Percentiles rank a stretch among this genome's conserved stretches.
These are phyloP conservation scores for Anarhynchus alexandrinus DNA, from an alignment of 2,113 vertebrate species.

Conservation along the genomic window DNA sequence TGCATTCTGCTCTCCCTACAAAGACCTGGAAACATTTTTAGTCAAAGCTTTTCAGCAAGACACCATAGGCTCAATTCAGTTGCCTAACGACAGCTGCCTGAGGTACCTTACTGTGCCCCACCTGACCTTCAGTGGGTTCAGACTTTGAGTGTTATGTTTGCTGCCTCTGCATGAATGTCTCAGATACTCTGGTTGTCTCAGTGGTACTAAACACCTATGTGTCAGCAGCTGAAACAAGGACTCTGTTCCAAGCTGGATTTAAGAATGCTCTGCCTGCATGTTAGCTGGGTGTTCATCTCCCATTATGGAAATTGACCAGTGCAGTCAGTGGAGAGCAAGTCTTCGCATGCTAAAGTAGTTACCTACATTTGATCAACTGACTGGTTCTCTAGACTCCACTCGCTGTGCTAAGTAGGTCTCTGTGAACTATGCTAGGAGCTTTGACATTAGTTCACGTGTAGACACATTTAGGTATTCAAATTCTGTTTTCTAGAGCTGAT, in stretches of 20 bases:
- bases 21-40: background rate
- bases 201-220: background rate
- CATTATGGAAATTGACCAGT: background rate
- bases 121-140: background rate
- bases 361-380: background rate
- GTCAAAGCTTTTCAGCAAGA: background rate
- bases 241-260: background rate
- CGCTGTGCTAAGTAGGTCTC: background rate
- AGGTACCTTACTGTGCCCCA: background rate
- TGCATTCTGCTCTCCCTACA: background rate
- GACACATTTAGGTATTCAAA: background rate
- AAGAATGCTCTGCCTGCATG: background rate
- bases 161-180: background rate
- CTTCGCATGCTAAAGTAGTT: background rate
- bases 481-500: background rate
- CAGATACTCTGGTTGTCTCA: background rate
- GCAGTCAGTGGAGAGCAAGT: background rate
- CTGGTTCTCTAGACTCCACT: background rate
- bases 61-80: background rate
- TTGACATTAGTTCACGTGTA: background rate
- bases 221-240: background rate
- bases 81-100: background rate
- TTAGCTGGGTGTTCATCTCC: background rate
- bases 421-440: background rate
- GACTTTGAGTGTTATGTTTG: rapidly evolving